Conservation (phyloP, 2,113 vertebrate species). For the Penelope pileata region DNA sequence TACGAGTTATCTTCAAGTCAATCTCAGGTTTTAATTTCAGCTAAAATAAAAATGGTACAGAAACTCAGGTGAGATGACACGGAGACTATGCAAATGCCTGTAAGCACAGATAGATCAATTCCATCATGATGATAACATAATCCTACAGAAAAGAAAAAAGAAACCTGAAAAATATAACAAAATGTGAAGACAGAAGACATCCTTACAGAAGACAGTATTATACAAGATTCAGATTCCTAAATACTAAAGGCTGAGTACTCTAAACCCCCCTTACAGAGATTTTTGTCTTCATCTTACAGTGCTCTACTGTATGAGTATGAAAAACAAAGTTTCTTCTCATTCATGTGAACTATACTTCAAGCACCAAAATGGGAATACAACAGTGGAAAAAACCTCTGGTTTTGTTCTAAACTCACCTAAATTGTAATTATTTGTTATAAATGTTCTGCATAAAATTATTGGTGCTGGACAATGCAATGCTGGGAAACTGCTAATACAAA, state of each 20-base stretch:
- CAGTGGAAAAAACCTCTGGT: neutral
- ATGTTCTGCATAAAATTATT: neutral
- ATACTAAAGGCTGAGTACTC: neutral
- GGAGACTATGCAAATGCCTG: neutral
- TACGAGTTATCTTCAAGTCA: neutral
- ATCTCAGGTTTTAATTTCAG: neutral
- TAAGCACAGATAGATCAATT: neutral
- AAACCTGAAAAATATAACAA: neutral
- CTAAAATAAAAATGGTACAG: neutral
- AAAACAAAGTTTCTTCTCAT: neutral
- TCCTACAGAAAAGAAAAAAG: neutral
- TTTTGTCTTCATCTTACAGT: neutral
- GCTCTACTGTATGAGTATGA: accelerated
- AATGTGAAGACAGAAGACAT: neutral
- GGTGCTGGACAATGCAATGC: neutral
- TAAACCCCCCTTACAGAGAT: neutral
- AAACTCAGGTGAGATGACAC: neutral
- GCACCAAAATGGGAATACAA: neutral
- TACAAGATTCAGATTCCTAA: neutral
- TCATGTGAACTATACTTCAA: neutral
- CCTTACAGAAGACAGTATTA: neutral
- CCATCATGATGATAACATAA: neutral
- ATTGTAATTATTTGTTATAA: neutral
- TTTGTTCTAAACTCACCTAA: neutral
- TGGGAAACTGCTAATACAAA: neutral